Conservation (phyloP, 2,113 vertebrate genomes). For the Mastomys natalensis region DNA sequence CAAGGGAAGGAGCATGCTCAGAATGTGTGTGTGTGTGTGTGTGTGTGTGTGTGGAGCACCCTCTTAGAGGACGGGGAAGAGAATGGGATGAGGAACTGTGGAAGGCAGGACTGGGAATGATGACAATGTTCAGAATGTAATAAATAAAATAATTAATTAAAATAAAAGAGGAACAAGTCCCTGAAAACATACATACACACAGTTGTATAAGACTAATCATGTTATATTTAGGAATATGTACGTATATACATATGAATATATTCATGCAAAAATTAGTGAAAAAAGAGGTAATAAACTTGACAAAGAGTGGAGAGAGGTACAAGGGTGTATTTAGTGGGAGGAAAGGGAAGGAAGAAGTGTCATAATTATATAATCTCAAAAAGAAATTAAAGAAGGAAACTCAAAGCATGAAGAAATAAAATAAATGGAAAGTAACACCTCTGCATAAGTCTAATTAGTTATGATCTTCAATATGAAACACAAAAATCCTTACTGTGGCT, state of each 20-base stretch:
- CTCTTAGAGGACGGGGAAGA: background rate
- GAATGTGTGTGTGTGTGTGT: too few species aligned
- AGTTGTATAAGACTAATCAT: background rate
- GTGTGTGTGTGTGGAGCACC: too few species aligned
- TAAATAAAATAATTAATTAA: background rate
- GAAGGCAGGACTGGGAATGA: rapidly evolving
- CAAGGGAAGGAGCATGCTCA: too few species aligned
- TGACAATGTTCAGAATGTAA: too few species aligned
- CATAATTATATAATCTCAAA: background rate
- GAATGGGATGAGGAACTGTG: background rate
- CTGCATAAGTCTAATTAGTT: background rate
- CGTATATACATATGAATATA: background rate
- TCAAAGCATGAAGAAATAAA: background rate
- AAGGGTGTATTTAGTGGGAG: background rate
- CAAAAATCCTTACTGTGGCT: background rate
- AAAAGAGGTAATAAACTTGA: background rate
- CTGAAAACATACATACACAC: background rate
- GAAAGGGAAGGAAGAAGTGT: background rate
- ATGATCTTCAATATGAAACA: background rate
- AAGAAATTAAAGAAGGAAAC: background rate
- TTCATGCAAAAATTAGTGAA: background rate
- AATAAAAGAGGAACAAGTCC: background rate
- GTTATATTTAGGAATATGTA: too few species aligned
- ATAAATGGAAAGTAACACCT: background rate
- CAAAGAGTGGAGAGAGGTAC: background rate